A percentile compares a stretch with the other conserved stretches of the same genome.
phyloP scores from a whole-genome alignment of 1,140 invertebrate species.

The Belonocnema kinseyi region DNA sequence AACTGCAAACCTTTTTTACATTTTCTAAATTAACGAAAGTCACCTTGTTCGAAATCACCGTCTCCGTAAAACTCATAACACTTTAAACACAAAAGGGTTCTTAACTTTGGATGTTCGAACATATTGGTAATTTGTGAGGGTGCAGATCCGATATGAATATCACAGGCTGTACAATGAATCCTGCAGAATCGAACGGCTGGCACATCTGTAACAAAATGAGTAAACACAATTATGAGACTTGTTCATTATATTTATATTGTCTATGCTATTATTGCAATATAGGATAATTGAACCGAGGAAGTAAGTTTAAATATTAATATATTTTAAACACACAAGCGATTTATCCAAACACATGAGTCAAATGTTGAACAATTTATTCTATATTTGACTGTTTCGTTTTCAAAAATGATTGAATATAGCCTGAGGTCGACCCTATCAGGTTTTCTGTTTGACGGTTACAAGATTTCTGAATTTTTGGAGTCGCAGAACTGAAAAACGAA shows the following conservation, averaged over 20 bases:
- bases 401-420: too few relatives aligned
- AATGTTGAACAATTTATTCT: too few relatives aligned
- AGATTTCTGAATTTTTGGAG: too few relatives aligned
- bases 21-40: neutral
- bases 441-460: too few relatives aligned
- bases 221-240: slow-evolving; percentile 32
- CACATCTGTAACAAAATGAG: slow-evolving; percentile 65
- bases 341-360: too few relatives aligned
- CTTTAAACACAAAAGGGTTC: slow-evolving; percentile 85
- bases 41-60: slow-evolving; percentile 72
- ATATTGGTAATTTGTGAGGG: slow-evolving; percentile 78
- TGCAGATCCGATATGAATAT: slow-evolving; percentile 83
- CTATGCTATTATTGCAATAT: too few relatives aligned
- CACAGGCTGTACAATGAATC: slow-evolving; percentile 84
- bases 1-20: neutral
- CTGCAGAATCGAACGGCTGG: slow-evolving; percentile 75
- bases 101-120: slow-evolving; percentile 85
- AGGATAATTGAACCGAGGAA: too few relatives aligned
- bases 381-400: too few relatives aligned
- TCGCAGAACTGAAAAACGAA: too few relatives aligned
- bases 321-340: too few relatives aligned
- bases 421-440: too few relatives aligned
- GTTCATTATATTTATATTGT: neutral
- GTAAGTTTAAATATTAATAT: too few relatives aligned
- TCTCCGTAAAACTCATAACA: slow-evolving; percentile 88